Conservation (phyloP, 2,797 vertebrate genomes). For the Malacoraja senta region DNA sequence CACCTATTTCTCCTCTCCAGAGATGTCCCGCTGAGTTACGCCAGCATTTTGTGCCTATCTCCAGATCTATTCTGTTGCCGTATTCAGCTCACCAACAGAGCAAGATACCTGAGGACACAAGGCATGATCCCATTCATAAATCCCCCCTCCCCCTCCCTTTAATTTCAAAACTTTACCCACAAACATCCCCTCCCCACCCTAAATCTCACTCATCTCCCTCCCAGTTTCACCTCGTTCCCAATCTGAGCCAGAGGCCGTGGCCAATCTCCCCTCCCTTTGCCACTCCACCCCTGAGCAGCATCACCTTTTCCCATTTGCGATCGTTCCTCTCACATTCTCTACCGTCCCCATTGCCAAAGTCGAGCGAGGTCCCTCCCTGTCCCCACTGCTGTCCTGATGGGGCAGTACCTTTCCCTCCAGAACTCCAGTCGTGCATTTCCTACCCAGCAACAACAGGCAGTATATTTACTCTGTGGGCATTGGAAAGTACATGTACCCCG, state of each 20-base stretch:
- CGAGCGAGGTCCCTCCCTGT: not conserved
- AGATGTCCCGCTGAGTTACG: too few species aligned
- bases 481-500: not conserved
- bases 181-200: not conserved
- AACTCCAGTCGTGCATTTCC: not conserved
- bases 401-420: not conserved
- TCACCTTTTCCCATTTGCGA: not conserved
- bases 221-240: not conserved
- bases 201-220: too few species aligned
- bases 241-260: not conserved
- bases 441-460: too few species aligned
- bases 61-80: too few species aligned
- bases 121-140: not conserved
- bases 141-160: not conserved
- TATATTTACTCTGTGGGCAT: not conserved
- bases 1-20: too few species aligned
- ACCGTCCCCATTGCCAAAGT: not conserved
- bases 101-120: not conserved
- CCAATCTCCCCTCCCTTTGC: not conserved
- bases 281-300: not conserved
- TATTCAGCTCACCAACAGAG: not conserved
- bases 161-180: too few species aligned
- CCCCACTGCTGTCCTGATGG: not conserved
- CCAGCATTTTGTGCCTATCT: not conserved
- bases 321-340: not conserved